Evolutionary conservation across 2,888 invertebrate species (phyloP), one percentile per base, ranked within the genome.

Genomic region (Drosophila fungiperda): DNA sequence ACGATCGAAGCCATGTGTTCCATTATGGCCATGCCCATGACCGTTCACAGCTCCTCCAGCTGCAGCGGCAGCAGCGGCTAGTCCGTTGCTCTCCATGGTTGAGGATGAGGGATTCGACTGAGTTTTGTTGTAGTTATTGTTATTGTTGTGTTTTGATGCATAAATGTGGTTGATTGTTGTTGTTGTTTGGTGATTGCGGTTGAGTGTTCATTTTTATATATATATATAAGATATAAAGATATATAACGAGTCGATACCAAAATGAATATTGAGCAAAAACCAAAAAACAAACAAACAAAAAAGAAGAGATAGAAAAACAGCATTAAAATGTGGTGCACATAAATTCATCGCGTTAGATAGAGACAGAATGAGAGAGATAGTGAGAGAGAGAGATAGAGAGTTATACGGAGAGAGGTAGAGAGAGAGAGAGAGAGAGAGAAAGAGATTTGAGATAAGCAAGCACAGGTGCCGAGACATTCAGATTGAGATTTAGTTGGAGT

Each of bases 71-170:
- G 52, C 33, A 32, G 50, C 87, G 90, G 92, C 91, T 72, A 91
- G 88, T 62, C 92, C 93, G 73, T 87, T 88, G 82, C 91, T 91
- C 73, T 88, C 91, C 80, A 91, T 68, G 54, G 93, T 91, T 78
- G 93, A 92, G 75, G 92, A 90, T 78, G 92, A 91, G 76, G 92
- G 91, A 88, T 92, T 93, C 68, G 93, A 92, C 93, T 93, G 84
- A 62, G 57, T 52, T 57, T 73, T 73, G 40, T 65, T 57, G 54
- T 35, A 40, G 60, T 75, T 26, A 32, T 48, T 61, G 49, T 69
- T 38, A 45, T 58, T 70, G 38, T 60, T 45, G 40, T 68, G 79
- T 75, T 49, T 70, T 74, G 69, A 69, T 74, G 54, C 54, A 36
- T 26, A 17, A 23, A 55, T 55, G 54, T 55, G 49, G 74, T 73